phyloP scores from a whole-genome alignment of 2,797 vertebrate genomes.

The Smutsia gigantea region DNA sequence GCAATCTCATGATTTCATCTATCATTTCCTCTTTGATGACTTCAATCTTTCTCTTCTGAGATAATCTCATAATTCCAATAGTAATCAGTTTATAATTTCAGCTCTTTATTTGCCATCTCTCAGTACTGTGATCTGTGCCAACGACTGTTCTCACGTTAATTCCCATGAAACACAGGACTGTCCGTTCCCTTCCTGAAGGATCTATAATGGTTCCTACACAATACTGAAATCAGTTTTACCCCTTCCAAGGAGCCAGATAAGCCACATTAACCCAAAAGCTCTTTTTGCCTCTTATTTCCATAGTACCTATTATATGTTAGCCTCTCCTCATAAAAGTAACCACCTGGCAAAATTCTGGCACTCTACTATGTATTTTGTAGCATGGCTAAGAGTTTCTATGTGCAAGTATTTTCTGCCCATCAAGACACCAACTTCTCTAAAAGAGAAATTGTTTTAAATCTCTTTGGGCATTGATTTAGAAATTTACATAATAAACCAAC shows the following conservation, averaged over 20 bases:
- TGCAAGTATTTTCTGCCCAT: not conserved
- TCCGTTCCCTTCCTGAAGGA: not conserved
- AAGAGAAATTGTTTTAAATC: constrained; percentile 28
- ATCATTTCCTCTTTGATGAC: not conserved
- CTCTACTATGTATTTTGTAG: not conserved
- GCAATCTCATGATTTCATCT: not conserved
- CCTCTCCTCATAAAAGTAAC: not conserved
- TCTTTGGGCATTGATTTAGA: not conserved
- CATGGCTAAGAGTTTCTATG: not conserved
- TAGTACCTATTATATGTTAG: not conserved
- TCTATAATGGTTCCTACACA: not conserved
- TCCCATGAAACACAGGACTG: not conserved
- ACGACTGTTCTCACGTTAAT: not conserved
- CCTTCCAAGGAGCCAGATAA: not conserved
- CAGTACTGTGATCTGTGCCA: not conserved
- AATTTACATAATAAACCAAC: not conserved
- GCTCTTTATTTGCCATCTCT: not conserved
- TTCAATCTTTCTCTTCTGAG: not conserved
- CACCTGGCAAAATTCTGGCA: not conserved
- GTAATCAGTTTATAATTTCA: not conserved
- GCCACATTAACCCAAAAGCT: not conserved
- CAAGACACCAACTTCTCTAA: not conserved
- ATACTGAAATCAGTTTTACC: not conserved
- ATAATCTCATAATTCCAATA: not conserved
- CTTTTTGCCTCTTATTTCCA: not conserved